These are phyloP conservation scores for Morpho helenor DNA, from an alignment of 2,888 invertebrate species.

Conservation along the genomic window DNA sequence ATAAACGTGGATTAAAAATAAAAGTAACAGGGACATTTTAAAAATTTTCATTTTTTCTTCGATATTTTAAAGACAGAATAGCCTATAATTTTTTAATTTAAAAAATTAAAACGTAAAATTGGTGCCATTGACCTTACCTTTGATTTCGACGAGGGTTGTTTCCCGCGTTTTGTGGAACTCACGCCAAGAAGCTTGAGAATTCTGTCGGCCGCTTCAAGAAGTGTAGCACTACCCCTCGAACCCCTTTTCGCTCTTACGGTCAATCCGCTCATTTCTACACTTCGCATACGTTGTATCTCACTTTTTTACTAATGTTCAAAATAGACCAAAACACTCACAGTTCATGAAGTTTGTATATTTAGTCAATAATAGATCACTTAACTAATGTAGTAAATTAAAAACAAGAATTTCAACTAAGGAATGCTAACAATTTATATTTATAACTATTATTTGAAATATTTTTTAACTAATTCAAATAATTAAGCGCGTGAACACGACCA, in stretches of 20 bases:
- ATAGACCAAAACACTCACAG: constrained; percentile 65
- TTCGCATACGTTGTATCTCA: constrained; percentile 56
- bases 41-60: too few relatives aligned
- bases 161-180: constrained; percentile 76
- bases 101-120: background rate
- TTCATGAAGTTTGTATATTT: constrained; percentile 51
- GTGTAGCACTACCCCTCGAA: constrained; percentile 77
- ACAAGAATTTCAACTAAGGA: constrained; percentile 39
- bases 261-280: constrained; percentile 78
- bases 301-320: constrained; percentile 61
- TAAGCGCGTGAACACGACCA: constrained; percentile 49
- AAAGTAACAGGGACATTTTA: too few relatives aligned
- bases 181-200: constrained; percentile 75
- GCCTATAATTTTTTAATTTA: constrained; percentile 2
- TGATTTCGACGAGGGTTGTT: constrained; percentile 75
- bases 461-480: constrained; percentile 40
- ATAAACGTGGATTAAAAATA: too few relatives aligned
- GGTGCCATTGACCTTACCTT: constrained; percentile 47
- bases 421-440: constrained; percentile 41
- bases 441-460: constrained; percentile 48
- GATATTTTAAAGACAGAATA: too few relatives aligned
- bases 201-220: constrained; percentile 76
- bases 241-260: constrained; percentile 76
- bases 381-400: constrained; percentile 18
- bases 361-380: constrained; percentile 30